Percentiles rank a stretch among this genome's conserved stretches.
Evolutionary conservation across 92 coral and sea anemone genomes (phyloP).

Genomic region (Zoanthus sociatus): DNA sequence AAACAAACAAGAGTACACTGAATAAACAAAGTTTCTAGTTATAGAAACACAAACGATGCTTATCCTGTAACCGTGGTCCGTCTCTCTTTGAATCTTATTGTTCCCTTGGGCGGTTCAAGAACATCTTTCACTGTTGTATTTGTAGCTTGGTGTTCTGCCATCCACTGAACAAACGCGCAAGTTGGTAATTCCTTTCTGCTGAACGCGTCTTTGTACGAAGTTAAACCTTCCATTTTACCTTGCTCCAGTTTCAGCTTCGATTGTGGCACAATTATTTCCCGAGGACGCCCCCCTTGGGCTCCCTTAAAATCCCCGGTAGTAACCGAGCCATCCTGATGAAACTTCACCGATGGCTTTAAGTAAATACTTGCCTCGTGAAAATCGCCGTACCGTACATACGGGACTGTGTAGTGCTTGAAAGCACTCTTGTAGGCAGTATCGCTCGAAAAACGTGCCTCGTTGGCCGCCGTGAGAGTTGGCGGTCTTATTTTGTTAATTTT

Average conservation of each 20-base stretch:
- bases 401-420: slow-evolving; percentile 81
- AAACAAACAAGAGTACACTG: background rate
- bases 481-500: slow-evolving; percentile 80
- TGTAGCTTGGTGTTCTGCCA: slow-evolving; percentile 70
- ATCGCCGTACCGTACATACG: slow-evolving; percentile 86
- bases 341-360: slow-evolving; percentile 86
- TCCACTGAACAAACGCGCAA: slow-evolving; percentile 84
- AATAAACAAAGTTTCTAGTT: background rate
- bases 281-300: slow-evolving; percentile 83
- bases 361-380: slow-evolving; percentile 87
- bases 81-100: background rate
- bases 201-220: slow-evolving; percentile 81
- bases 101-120: background rate
- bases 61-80: slow-evolving; percentile 23
- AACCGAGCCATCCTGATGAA: slow-evolving; percentile 89
- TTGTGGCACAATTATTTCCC: slow-evolving; percentile 83
- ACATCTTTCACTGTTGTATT: slow-evolving; percentile 27
- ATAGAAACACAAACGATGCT: background rate
- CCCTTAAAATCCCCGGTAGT: slow-evolving; percentile 91
- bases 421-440: slow-evolving; percentile 94
- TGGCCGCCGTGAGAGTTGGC: slow-evolving; percentile 78
- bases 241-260: slow-evolving; percentile 53
- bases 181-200: slow-evolving; percentile 67
- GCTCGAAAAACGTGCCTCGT: slow-evolving; percentile 73
- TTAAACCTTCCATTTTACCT: slow-evolving; percentile 68